Base-by-base conservation (phyloP, 2,113 vertebrate genomes). In the Pelmatolapia mariae region DNA sequence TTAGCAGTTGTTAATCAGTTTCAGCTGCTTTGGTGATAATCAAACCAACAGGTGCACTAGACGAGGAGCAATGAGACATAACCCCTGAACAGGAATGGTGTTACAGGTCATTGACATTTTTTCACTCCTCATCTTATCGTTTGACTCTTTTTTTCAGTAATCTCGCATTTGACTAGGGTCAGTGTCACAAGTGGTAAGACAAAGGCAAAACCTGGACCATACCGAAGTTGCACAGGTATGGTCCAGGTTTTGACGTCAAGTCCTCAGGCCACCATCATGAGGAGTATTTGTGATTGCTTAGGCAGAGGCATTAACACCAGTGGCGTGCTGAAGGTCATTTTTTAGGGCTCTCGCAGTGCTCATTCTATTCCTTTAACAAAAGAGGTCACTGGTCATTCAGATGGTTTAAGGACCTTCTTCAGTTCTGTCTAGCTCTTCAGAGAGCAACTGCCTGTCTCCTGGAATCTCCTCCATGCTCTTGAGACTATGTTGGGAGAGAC, bases 1-100 rank as follows among this genome's bases (percentile, higher is more conserved):
- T 68, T 24, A 68, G 63, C 63, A 0, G n/a, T 0, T 68, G 36
- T 68, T 68, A 68, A 68, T 68, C 36, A 40, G 36, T 68, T 68
- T 24, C 63, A 68, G 19, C 7, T 68, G 36, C 36, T 24, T 40
- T 68, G 63, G 19, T 68, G 3, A 68, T 40, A 22, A 15, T 68
- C 19, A 40, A 68, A 68, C 36, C 36, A 9, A 15, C 63, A 22
- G 63, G 63, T 40, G 11, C n/a, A 68, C 63, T 40, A 15, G n/a
- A 68, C 0, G 1, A 15, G 63, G 22, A 40, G 11, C 2, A 68
- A 0, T 68, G 19, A 68, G 11, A 9, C 7, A 8, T 61, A 66
- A 66, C 4, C 61, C 61, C 1, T 66, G 61, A 66, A 38, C 19
- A 38, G 61, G 33, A 66, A 3, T 66, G 33, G 33, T 38, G 61